Base-by-base conservation (phyloP, 2,888 invertebrate genomes). In the Sthenelais limicola region DNA sequence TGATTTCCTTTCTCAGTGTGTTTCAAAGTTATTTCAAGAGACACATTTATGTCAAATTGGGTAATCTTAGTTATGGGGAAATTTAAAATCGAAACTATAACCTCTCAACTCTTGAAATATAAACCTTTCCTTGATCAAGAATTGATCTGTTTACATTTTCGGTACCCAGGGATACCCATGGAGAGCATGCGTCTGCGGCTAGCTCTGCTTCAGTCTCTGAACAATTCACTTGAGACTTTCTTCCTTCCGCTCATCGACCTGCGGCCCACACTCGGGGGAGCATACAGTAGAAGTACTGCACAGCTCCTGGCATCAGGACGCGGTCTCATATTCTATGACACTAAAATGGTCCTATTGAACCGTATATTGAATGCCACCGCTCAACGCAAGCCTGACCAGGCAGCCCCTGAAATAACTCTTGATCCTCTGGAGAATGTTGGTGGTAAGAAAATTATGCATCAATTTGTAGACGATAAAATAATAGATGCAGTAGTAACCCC, bases 381-480 rank as follows among this genome's bases (percentile, higher is more conserved):
- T 18, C 80, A 83, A 74, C 75, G 87, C 49, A 85, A 85, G 76
- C 81, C 84, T 18, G 87, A 87, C 73, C 86, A 86, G 74, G 84
- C 87, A 12, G 85, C 86, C 0, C 87, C 87, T 3, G 87, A 88
- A 73, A 84, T 88, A 43, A 83, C 81, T 1, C 78, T 88, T 9
- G 87, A 88, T 75, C 88, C 88, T 3, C 79, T 88, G 21, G 86
- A 86, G 72, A 81, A 76, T 71, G 83, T 88, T 62, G 85, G 83
- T 75, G 84, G 85, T 85, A 74, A 69, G 78, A 32, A 43, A 18
- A 43, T n/a, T n/a, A n/a, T n/a, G n/a, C n/a, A n/a, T n/a, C n/a
- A n/a, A n/a, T n/a, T n/a, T n/a, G n/a, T n/a, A n/a, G n/a, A n/a
- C n/a, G n/a, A n/a, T n/a, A n/a, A n/a, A n/a, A n/a, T n/a, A n/a